Conservation (phyloP, 1,140 invertebrate species). For the Apis mellifera region DNA sequence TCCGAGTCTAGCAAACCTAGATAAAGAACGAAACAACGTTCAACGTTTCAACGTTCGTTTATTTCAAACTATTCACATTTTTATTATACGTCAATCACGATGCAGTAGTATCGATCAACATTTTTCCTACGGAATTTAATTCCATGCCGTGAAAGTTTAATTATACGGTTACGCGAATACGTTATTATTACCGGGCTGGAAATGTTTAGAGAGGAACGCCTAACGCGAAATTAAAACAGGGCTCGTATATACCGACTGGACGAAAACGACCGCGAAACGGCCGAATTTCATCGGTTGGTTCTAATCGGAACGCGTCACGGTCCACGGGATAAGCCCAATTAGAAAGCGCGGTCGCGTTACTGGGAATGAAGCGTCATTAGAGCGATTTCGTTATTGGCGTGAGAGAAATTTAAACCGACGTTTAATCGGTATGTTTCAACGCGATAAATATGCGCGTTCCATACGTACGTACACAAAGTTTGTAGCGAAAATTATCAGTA, state of each 20-base stretch:
- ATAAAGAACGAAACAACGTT: too few relatives aligned
- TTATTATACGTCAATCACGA: too few relatives aligned
- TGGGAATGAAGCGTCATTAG: background rate
- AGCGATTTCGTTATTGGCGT: background rate
- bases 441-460: background rate
- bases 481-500: too few relatives aligned
- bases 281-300: background rate
- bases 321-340: slow-evolving; percentile 1
- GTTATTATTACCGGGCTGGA: too few relatives aligned
- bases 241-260: background rate
- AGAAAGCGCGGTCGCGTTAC: background rate
- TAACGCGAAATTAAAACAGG: background rate
- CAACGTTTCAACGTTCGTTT: too few relatives aligned
- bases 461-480: too few relatives aligned
- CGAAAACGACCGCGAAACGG: background rate
- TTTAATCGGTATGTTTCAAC: background rate
- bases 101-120: too few relatives aligned
- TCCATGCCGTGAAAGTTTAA: too few relatives aligned
- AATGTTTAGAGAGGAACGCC: background rate
- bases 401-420: background rate
- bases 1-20: too few relatives aligned
- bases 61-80: too few relatives aligned
- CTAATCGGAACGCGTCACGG: background rate
- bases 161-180: too few relatives aligned
- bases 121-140: too few relatives aligned